Evolutionary conservation across 2,797 vertebrate genomes (phyloP).

Genomic region (Malurus leucopterus): DNA sequence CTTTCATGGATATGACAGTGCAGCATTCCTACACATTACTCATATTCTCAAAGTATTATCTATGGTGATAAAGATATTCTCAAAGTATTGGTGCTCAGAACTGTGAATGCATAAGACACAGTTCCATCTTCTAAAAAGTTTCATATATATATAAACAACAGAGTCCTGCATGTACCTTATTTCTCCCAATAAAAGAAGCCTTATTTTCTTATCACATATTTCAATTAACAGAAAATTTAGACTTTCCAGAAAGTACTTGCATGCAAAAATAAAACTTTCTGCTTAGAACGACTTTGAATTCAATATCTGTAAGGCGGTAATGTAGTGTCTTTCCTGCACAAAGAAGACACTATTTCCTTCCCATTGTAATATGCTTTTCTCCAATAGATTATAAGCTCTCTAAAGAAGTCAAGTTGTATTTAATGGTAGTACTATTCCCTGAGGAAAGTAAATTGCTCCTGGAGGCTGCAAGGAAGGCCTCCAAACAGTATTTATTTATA

Average conservation of each 20-base stretch:
- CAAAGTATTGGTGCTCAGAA: background rate
- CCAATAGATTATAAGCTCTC: background rate
- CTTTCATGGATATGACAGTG: too few species aligned
- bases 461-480: background rate
- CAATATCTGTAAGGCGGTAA: background rate
- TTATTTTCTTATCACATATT: background rate
- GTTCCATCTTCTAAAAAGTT: background rate
- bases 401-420: background rate
- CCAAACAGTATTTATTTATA: background rate
- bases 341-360: background rate
- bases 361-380: background rate
- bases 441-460: background rate
- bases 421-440: background rate
- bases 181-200: background rate
- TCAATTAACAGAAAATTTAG: background rate
- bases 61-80: too few species aligned
- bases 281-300: background rate
- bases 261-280: background rate
- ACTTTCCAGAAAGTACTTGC: background rate
- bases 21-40: too few species aligned
- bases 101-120: background rate
- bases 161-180: background rate
- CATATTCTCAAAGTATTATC: too few species aligned
- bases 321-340: background rate
- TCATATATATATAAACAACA: background rate